Evolutionary conservation across 2,797 vertebrate species (phyloP), one percentile per base, ranked within the genome.

Genomic region (Eleutherodactylus coqui): DNA sequence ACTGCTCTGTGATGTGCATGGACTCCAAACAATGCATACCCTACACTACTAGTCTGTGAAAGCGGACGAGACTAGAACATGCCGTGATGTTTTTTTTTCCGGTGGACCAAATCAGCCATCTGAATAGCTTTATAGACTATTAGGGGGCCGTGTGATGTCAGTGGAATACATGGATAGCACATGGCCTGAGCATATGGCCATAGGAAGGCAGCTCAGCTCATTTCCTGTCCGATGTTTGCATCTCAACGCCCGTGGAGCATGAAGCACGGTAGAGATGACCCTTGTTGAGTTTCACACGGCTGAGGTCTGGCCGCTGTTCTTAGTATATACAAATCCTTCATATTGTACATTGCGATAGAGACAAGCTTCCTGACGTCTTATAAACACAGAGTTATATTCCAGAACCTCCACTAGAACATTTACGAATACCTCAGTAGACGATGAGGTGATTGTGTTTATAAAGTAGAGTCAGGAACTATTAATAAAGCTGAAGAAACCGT

Each of bases 371-470:
- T 69, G 32, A 36, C 32, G 9, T 5, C 69, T 41, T 43, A 72
- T 72, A 72, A 72, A 72, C 69, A 69, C 64, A 69, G 14, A 43
- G 38, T 43, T 72, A 72, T 72, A 45, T 43, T 45, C 69, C 69
- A 73, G 69, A 45, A 1, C 69, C 27, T 73, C 27, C n/a, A 2
- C 69, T 14, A 5, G 24, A 2, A 27, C n/a, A 73, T 72, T 38
- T 41, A 72, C 17, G 6, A n/a, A 72, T 72, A 13, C 36, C 69
- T 43, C 13, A 45, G 14, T n/a, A 41, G 41, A 73, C 11, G 24
- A 45, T 27, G 69, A 43, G 41, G 24, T 27, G 24, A 11, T 45
- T 7, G 69, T 73, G 69, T 73, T 73, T 73, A 73, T 73, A 73
- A 10, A 24, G 45, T 16, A n/a, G 21, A 45, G 41, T 45, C 69